Evolutionary conservation across 2,113 vertebrate genomes (phyloP).

Genomic region (Ochotona curzoniae): DNA sequence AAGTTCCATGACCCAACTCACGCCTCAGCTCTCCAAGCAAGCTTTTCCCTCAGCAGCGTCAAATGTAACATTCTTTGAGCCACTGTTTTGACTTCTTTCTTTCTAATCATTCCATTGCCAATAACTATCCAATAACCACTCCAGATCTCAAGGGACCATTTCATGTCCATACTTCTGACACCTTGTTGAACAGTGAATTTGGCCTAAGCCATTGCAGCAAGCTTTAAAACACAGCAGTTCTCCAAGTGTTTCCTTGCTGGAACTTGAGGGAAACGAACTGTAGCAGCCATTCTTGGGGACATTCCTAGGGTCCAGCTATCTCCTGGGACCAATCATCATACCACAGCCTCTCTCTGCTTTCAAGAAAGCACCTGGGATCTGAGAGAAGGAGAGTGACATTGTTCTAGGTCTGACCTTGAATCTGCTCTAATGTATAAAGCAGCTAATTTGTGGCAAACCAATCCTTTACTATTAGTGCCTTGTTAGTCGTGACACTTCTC

Average conservation of each 20-base stretch:
- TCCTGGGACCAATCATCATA: not conserved
- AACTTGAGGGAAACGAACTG: not conserved
- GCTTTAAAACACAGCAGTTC: not conserved
- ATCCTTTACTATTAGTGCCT: slow-evolving; percentile 40
- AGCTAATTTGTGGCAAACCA: slow-evolving; percentile 56
- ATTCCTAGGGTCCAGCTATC: not conserved
- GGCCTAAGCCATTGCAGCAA: not conserved
- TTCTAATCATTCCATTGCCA: not conserved
- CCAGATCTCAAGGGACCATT: not conserved
- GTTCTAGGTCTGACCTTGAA: slow-evolving; percentile 67
- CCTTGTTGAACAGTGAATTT: not conserved
- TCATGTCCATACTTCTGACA: not conserved
- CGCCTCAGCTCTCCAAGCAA: not conserved
- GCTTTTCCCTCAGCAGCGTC: not conserved
- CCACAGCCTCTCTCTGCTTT: not conserved
- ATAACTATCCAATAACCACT: not conserved
- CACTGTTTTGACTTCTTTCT: not conserved
- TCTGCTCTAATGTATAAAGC: slow-evolving; percentile 1
- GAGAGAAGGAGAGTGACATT: not conserved
- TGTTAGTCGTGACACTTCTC: slow-evolving; percentile 49
- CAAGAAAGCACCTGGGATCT: slow-evolving; percentile 18
- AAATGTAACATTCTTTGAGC: not conserved
- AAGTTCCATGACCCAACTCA: not conserved
- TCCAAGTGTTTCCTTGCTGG: not conserved
- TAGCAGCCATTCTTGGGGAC: not conserved